Base-by-base conservation (phyloP, 2,888 invertebrate genomes). In the Idaea straminata region DNA sequence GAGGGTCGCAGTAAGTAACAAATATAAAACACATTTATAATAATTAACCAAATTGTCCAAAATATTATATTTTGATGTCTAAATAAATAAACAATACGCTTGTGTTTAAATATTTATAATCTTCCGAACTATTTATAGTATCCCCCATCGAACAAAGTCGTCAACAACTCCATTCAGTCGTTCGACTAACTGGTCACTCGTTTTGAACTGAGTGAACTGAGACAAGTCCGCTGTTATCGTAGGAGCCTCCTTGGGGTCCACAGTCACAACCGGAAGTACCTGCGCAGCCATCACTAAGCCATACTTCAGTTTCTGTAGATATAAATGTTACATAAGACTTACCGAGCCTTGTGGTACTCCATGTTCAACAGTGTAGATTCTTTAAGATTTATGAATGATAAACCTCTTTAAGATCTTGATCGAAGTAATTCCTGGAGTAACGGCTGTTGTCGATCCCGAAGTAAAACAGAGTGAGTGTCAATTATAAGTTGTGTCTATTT, bases 201-300 rank as follows among this genome's bases (percentile, higher is more conserved):
- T 79, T 0, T 77, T 68, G 4, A 16, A 15, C n/a, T 85, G 7
- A 0, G 77, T 68, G 66, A 88, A 82, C 66, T 2, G 83, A 0
- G 16, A 81, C 78, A 0, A 73, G 70, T 0, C 78, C 76, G 0
- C 69, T 77, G 0, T 74, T 74, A 83, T 61, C 10, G 69, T 72
- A 0, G 88, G 89, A 0, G 86, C 86, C 1, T 72, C 68, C 0
- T 81, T 82, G 0, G 79, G 80, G 15, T 88, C 86, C 64, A 86
- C 86, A 5, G 82, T 77, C 64, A 90, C 84, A 5, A 87, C 67
- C 0, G 89, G 91, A 15, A 91, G 77, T 0, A 87, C 7, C 7
- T 74, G 71, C 6, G 84, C 73, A 0, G 82, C 72, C 5, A 84
- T 60, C 5, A 77, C 62, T 0, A 88, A 66, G 0, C 81, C 82